Base-by-base conservation (phyloP, 2,797 vertebrate genomes). In the Kryptopterus vitreolus region DNA sequence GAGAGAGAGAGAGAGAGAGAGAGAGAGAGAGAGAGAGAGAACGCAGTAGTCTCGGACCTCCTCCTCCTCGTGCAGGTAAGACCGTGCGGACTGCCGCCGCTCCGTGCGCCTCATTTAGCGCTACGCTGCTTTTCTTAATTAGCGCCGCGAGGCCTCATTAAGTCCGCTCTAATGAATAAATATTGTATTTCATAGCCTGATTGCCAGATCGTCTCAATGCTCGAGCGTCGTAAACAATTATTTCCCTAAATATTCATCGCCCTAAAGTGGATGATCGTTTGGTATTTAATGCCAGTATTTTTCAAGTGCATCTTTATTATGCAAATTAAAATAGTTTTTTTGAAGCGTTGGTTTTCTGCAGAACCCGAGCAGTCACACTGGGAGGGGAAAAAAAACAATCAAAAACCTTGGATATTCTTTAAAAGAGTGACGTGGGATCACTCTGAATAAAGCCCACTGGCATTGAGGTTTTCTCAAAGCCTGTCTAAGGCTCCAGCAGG, bases 101-200 rank as follows among this genome's bases (percentile, higher is more conserved):
- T 94, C 92, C 92, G 95, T 95, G 94, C 96, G 97, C 95, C 96
- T 98, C 97, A 99, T 99, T 99, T 99, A 96, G 96, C 98, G 98
- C 98, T 97, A 99, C 97, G 96, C 96, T 98, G 98, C 96, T 96
- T 99, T 99, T 98, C 96, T 96, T 99, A 99, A 99, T 99, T 99
- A 99, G 96, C 97, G 95, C 98, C 96, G 97, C 96, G 94, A 99
- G 98, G 97, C 97, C 96, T 99, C 98, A 99, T 99, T 99, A 99
- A 99, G 98, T 98, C 96, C 97, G 96, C 98, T 99, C 96, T 99
- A 99, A 99, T 99, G 98, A 99, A 99, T 99, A 99, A 99, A 99
- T 99, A 99, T 99, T 99, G 97, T 99, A 99, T 99, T 99, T 99
- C 98, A 98, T 97, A 97, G 97, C 95, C 95, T 98, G 98, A 99